Conservation (phyloP, 1,140 invertebrate species). For the Drosophila ogumai region DNA sequence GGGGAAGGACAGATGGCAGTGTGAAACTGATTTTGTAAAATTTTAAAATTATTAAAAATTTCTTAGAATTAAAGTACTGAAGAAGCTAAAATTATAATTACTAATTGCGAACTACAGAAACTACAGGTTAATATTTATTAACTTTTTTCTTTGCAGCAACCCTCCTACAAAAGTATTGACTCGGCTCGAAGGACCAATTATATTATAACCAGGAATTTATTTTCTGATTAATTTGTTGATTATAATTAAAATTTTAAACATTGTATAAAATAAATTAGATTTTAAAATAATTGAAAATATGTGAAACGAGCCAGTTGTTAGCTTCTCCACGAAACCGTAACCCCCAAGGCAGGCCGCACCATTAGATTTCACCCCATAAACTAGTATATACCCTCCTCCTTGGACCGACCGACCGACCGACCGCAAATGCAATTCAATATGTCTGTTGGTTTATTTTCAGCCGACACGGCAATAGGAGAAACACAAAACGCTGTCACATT, state of each 20-base stretch:
- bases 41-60: no score
- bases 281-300: constrained; percentile 1
- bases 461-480: constrained; percentile 58
- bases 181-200: not conserved
- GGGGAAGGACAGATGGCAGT: not conserved
- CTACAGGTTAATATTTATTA: no score
- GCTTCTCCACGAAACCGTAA: constrained; percentile 3
- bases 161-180: no score
- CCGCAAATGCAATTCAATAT: constrained; percentile 73
- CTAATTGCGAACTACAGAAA: not conserved
- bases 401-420: not conserved
- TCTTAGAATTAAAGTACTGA: no score
- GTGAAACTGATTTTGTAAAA: not conserved
- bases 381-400: constrained; percentile 5
- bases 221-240: no score
- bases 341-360: not conserved
- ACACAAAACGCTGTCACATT: constrained; percentile 78
- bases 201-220: no score
- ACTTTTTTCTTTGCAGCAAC: no score
- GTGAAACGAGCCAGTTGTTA: constrained; percentile 1
- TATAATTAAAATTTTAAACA: no score
- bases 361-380: constrained; percentile 3
- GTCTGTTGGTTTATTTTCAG: constrained; percentile 78
- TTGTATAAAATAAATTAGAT: no score
- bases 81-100: not conserved